Evolutionary conservation across 2,113 vertebrate genomes (phyloP).

Genomic region (Drymodes brunneopygia): DNA sequence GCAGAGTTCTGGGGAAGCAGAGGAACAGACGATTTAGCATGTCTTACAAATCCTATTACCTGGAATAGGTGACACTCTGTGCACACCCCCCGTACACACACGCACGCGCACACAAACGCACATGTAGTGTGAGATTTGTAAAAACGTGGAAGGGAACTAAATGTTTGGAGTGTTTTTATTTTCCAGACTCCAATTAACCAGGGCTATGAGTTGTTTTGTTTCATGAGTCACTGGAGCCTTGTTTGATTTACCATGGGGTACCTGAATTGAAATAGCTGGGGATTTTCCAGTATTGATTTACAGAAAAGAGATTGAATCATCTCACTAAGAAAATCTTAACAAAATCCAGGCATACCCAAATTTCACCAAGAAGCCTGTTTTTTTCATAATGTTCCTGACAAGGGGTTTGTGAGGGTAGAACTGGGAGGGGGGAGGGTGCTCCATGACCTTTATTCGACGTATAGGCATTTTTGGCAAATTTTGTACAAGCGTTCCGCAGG

Average conservation of each 20-base stretch:
- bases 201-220: slow-evolving; percentile 38
- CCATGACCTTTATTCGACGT: background rate
- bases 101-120: background rate
- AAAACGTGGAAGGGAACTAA: slow-evolving; percentile 7
- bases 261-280: slow-evolving; percentile 27
- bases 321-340: background rate
- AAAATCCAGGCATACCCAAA: background rate
- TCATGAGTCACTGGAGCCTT: slow-evolving; percentile 37
- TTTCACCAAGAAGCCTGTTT: slow-evolving; percentile 17
- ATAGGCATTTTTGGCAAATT: slow-evolving; percentile 36
- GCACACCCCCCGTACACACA: slow-evolving; percentile 19
- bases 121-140: background rate
- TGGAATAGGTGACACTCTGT: slow-evolving; percentile 46
- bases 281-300: slow-evolving; percentile 32
- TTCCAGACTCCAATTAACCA: slow-evolving; percentile 50
- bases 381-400: slow-evolving; percentile 4
- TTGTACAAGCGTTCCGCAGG: slow-evolving; percentile 12
- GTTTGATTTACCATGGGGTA: background rate
- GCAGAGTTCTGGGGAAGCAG: slow-evolving; percentile 57
- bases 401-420: slow-evolving; percentile 14
- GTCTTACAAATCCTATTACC: slow-evolving; percentile 49
- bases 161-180: slow-evolving; percentile 24
- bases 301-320: background rate
- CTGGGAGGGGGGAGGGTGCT: background rate
- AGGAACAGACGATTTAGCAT: slow-evolving; percentile 49